These are phyloP conservation scores for Callimorpha dominula DNA, from an alignment of 2,888 invertebrate species.

Conservation along the genomic window DNA sequence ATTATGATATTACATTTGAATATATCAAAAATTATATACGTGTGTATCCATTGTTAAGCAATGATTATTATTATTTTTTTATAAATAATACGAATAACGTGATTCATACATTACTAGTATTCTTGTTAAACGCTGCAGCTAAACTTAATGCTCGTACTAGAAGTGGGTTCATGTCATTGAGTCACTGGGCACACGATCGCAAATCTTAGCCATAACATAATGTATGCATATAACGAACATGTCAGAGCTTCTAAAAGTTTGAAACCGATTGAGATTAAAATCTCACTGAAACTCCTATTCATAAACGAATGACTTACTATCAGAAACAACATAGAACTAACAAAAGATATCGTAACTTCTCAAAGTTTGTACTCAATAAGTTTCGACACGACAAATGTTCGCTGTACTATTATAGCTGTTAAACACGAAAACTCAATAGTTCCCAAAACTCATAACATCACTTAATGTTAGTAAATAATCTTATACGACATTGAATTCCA, in stretches of 20 bases:
- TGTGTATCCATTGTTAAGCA: no score
- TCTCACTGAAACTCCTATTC: background rate
- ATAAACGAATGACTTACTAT: constrained; percentile 2
- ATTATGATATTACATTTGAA: constrained; percentile 43
- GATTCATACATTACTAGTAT: no score
- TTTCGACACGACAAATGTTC: constrained; percentile 40
- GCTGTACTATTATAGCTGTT: constrained; percentile 39
- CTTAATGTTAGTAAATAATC: constrained; percentile 37
- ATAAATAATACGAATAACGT: no score
- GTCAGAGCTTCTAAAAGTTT: background rate
- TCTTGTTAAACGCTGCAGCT: background rate
- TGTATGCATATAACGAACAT: background rate
- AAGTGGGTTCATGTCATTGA: background rate
- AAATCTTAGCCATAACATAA: background rate
- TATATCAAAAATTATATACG: constrained; percentile 15
- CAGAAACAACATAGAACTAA: constrained; percentile 8
- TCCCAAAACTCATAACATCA: constrained; percentile 32
- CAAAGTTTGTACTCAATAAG: constrained; percentile 25
- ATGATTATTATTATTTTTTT: no score
- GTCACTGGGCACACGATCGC: background rate
- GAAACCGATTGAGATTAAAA: background rate
- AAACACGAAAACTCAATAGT: constrained; percentile 40
- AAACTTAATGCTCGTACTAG: background rate
- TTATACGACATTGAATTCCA: constrained; percentile 42
- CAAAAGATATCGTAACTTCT: constrained; percentile 28